Conservation (phyloP, 2,113 vertebrate genomes). For the Tyrannus savana region DNA sequence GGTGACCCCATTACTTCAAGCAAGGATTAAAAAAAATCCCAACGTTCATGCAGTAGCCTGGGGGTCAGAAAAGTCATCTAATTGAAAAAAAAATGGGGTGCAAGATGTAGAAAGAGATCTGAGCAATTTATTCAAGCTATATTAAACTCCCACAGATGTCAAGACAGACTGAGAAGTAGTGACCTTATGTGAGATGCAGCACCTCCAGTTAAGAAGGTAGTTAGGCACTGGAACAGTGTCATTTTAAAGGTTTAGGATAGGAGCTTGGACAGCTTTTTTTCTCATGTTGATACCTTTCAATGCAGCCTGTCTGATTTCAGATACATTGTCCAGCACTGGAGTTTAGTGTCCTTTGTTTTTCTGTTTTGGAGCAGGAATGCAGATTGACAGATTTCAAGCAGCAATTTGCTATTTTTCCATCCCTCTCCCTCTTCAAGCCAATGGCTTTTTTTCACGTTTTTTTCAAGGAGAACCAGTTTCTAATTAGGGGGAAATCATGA, state of each 20-base stretch:
- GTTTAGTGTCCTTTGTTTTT: background rate
- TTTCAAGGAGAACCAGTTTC: background rate
- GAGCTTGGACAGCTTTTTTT: background rate
- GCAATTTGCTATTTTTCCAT: background rate
- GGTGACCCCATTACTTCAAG: conserved; percentile 21
- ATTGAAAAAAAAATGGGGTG: background rate
- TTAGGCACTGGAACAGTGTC: background rate
- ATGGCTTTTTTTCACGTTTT: background rate
- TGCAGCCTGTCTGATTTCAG: background rate
- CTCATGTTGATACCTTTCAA: background rate
- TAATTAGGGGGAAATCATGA: background rate
- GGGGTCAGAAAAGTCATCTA: background rate
- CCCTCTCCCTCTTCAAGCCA: background rate
- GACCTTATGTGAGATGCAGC: background rate
- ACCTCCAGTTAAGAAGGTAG: background rate
- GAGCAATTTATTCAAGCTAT: background rate
- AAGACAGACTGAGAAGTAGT: background rate
- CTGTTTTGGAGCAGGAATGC: background rate
- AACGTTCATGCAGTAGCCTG: background rate
- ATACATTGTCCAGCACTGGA: background rate
- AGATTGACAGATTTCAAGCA: background rate
- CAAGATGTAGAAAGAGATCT: background rate
- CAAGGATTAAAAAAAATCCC: background rate
- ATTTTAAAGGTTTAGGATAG: background rate
- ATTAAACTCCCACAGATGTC: background rate